Conservation (phyloP, 2,888 invertebrate species). For the Noctuana brunneofusca region DNA sequence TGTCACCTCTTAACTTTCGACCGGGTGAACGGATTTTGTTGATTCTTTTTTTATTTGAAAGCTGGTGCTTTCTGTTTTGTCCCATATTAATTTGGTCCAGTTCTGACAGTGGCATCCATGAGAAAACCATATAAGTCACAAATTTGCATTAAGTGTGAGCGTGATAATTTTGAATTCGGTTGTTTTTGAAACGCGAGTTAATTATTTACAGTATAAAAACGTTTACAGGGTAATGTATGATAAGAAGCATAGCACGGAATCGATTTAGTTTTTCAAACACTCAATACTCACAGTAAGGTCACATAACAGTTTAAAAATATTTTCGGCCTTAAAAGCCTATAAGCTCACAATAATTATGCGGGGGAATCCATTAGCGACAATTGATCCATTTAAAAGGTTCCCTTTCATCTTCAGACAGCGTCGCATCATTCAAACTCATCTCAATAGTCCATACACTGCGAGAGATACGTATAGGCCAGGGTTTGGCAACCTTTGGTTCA, state of each 20-base stretch:
- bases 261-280: not conserved
- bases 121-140: too few relatives aligned
- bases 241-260: not conserved
- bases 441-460: slow-evolving; percentile 32
- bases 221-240: too few relatives aligned
- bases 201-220: too few relatives aligned
- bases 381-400: slow-evolving; percentile 33
- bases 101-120: too few relatives aligned
- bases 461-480: slow-evolving; percentile 19
- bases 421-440: slow-evolving; percentile 35
- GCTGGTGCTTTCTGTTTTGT: too few relatives aligned
- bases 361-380: slow-evolving; percentile 31
- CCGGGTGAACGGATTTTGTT: too few relatives aligned
- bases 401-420: slow-evolving; percentile 31
- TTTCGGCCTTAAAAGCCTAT: slow-evolving; percentile 5
- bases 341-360: slow-evolving; percentile 2
- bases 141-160: too few relatives aligned
- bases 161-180: too few relatives aligned
- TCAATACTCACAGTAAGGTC: not conserved
- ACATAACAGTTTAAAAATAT: not conserved
- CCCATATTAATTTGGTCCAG: too few relatives aligned
- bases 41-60: too few relatives aligned
- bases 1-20: too few relatives aligned
- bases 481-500: slow-evolving; percentile 7
- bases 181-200: too few relatives aligned